Percentiles rank a stretch among this genome's conserved stretches.
phyloP scores from a whole-genome alignment of 2,888 invertebrate genomes.

The Heliconius sara region DNA sequence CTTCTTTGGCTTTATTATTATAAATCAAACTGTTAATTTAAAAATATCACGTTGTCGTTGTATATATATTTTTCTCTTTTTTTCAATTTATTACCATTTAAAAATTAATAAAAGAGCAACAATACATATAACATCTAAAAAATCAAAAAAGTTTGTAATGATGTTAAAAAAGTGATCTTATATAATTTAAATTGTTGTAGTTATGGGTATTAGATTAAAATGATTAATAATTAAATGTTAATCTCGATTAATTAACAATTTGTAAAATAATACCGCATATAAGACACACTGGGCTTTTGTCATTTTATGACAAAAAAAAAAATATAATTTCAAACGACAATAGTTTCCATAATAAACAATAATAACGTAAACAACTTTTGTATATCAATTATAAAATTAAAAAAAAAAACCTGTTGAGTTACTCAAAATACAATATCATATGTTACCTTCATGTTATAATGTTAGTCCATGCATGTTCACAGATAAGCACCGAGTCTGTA shows the following conservation, averaged over 20 bases:
- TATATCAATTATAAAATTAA: not conserved
- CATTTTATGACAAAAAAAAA: not conserved
- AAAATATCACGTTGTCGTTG: not conserved
- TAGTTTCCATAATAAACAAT: not conserved
- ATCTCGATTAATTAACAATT: not conserved
- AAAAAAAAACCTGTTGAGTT: not conserved
- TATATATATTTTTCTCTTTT: not conserved
- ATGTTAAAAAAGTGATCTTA: too few species aligned
- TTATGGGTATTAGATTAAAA: not conserved
- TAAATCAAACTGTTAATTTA: not conserved
- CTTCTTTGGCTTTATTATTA: constrained; percentile 9
- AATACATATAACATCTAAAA: too few species aligned
- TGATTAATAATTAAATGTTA: not conserved
- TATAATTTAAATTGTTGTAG: not conserved
- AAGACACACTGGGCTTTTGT: not conserved
- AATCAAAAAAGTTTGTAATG: too few species aligned
- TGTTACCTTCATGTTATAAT: constrained; percentile 45
- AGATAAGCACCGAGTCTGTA: constrained; percentile 81
- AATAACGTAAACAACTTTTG: not conserved
- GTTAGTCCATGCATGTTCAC: constrained; percentile 80
- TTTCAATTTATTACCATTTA: too few species aligned
- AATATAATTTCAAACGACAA: not conserved
- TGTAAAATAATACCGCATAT: not conserved
- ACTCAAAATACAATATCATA: not conserved
- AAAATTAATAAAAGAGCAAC: too few species aligned